These are phyloP conservation scores for Drosophila fulvimacula DNA, from an alignment of 2,888 invertebrate species.

Conservation along the genomic window DNA sequence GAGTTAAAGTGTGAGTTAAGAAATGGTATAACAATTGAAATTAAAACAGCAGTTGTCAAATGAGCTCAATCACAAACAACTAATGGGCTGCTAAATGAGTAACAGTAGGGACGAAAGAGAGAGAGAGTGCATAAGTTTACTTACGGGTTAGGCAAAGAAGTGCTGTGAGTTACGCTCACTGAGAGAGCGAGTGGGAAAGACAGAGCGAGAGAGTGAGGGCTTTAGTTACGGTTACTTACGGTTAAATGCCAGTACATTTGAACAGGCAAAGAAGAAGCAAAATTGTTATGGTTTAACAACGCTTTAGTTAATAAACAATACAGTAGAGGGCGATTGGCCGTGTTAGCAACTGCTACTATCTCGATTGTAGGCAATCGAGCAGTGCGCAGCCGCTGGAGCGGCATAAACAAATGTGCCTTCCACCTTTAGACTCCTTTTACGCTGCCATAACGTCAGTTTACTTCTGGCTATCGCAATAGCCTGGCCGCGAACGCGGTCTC, in stretches of 20 bases:
- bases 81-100: constrained; percentile 11
- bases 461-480: constrained; percentile 63
- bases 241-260: neutral
- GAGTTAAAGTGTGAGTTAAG: constrained; percentile 25
- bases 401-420: constrained; percentile 71
- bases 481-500: constrained; percentile 56
- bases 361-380: constrained; percentile 1
- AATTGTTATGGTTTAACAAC: constrained; percentile 10
- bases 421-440: constrained; percentile 45
- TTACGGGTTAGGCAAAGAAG: constrained; percentile 13
- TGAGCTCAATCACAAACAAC: constrained; percentile 42
- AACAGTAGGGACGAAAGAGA: neutral
- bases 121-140: neutral
- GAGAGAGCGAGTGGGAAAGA: neutral
- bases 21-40: neutral
- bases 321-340: neutral
- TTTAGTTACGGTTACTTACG: neutral
- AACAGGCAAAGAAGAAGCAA: neutral
- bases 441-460: constrained; percentile 60
- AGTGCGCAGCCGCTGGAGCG: constrained; percentile 65
- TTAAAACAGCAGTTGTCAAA: constrained; percentile 11
- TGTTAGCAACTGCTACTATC: constrained; percentile 12
- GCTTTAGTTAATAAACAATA: constrained; percentile 16
- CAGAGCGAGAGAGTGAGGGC: neutral
- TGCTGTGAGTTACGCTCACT: neutral